Base-by-base conservation (phyloP, 2,797 vertebrate species). In the Fundulus diaphanus region DNA sequence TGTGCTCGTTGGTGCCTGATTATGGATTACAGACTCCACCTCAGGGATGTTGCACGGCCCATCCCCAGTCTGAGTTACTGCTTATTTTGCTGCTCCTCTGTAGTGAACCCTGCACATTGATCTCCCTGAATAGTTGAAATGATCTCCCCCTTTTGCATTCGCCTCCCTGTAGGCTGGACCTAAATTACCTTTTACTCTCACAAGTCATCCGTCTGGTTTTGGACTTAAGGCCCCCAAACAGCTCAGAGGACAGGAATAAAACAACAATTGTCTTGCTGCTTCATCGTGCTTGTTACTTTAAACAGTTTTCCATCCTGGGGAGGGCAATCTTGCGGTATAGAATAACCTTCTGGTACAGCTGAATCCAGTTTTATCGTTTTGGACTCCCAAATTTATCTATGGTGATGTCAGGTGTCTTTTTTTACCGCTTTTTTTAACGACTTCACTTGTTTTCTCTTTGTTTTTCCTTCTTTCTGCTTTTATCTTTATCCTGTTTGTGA, bases 141-240 rank as follows among this genome's bases (percentile, higher is more conserved):
- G 0, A 67, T 59, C 74, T 79, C 74, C 74, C 61, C 74, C 74
- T 79, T 86, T 77, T 85, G 80, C 82, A 87, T 88, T 79, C 27
- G 5, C 74, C 54, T 77, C 77, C 82, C 83, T 22, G 70, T 80
- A 76, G 79, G 57, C 80, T 57, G 76, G 78, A 89, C 82, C 83
- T 81, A 83, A 91, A 92, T 91, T 88, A 87, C 83, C 86, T 85
- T 69, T 49, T 54, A 46, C 76, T 79, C 63, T 79, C 78, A n/a
- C 66, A 82, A 89, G 87, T 90, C 87, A 87, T 91, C 76, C 40
- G 68, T 59, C 74, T 72, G 59, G 57, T 70, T 79, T 83, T 85
- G 68, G 70, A 74, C 81, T 81, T 70, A 76, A 78, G 84, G 74
- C 78, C 78, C 37, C 37, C 68, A 7, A 57, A 9, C 74, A 51